Percentiles rank a stretch among this genome's conserved stretches.
These are phyloP conservation scores for Andrena minutula DNA, from an alignment of 2,888 invertebrate genomes.

Conservation along the genomic window DNA sequence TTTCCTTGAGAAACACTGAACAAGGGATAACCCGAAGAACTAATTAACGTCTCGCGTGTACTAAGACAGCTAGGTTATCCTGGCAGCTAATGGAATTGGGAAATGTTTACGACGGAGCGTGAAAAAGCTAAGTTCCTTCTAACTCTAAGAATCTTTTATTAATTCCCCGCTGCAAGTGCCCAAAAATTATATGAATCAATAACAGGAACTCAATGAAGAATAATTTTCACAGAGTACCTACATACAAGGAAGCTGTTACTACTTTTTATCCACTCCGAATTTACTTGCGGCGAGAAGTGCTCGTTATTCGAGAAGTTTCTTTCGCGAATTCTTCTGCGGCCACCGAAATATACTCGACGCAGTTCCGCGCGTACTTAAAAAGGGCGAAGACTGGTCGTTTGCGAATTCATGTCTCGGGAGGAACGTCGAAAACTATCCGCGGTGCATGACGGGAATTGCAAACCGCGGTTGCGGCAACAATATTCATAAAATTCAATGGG, in stretches of 20 bases:
- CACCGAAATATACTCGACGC: constrained; percentile 1
- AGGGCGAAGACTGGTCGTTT: constrained; percentile 26
- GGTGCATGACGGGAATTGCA: constrained; percentile 38
- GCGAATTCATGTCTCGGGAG: constrained; percentile 40
- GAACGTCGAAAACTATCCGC: constrained; percentile 25
- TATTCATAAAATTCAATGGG: constrained; percentile 61
- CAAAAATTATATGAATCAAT: neutral
- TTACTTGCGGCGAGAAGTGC: neutral
- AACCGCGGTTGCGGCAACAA: constrained; percentile 43
- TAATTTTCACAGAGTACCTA: neutral
- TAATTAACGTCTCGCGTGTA: constrained; percentile 46
- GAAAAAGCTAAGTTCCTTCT: neutral
- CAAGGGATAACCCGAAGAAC: neutral
- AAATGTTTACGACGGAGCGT: neutral
- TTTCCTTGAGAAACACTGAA: constrained; percentile 19
- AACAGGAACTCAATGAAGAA: neutral
- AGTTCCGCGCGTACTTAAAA: constrained; percentile 6
- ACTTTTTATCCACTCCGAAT: neutral
- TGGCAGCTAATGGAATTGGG: neutral
- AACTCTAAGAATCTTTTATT: neutral
- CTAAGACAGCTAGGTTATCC: constrained; percentile 3
- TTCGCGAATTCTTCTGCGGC: neutral
- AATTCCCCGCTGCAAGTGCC: neutral
- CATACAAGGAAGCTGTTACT: neutral
- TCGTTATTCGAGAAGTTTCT: neutral